Evolutionary conservation across 53 echinoderm and acorn worm genomes (phyloP).

Genomic region (Echinarachnius parma): DNA sequence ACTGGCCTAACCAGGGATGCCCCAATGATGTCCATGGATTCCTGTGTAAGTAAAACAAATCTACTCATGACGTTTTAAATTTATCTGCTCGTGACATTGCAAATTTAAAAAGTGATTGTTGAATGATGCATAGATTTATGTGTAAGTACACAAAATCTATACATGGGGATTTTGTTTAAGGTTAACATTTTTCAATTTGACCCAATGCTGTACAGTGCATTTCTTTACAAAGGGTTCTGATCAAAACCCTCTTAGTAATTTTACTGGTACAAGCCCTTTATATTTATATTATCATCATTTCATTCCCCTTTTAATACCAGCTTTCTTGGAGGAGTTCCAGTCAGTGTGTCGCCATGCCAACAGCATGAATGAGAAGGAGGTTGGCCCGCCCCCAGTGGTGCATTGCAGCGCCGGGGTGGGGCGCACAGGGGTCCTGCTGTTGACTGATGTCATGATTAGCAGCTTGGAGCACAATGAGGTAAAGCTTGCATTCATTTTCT

Average conservation of each 20-base stretch:
- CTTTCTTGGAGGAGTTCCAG: constrained; percentile 96
- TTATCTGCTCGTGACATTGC: too few species aligned
- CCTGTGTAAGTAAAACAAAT: constrained; percentile 84
- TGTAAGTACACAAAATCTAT: too few species aligned
- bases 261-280: too few species aligned
- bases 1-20: constrained; percentile 97
- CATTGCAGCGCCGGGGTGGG: constrained; percentile 96
- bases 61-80: too few species aligned
- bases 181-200: too few species aligned
- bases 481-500: constrained; percentile 3
- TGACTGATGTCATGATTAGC: constrained; percentile 90
- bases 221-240: too few species aligned
- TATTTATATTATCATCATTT: neutral
- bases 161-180: too few species aligned
- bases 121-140: too few species aligned
- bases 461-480: constrained; percentile 96
- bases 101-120: too few species aligned
- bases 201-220: too few species aligned
- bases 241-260: too few species aligned
- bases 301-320: constrained; percentile 31
- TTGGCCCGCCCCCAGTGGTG: constrained; percentile 79
- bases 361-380: constrained; percentile 75
- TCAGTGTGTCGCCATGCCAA: constrained; percentile 98
- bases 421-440: constrained; percentile 82
- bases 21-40: constrained; percentile 88